phyloP scores from a whole-genome alignment of 2,797 vertebrate genomes.

The Sternarchorhynchus goeldii region DNA sequence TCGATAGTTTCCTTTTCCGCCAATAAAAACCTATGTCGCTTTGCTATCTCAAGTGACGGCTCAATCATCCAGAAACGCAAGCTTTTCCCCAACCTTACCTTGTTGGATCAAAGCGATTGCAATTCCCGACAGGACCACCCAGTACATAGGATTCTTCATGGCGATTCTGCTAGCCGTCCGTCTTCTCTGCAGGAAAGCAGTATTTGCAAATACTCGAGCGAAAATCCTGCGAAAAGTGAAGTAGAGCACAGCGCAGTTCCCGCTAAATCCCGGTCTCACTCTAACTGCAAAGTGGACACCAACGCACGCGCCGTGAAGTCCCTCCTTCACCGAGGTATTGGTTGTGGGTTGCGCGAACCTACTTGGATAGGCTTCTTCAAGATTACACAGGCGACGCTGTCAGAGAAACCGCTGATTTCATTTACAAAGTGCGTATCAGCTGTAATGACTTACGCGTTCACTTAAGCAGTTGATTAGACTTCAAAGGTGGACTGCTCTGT shows the following conservation, averaged over 20 bases:
- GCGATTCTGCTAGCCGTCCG: constrained; percentile 33
- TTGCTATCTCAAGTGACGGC: not conserved
- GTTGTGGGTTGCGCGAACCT: constrained; percentile 53
- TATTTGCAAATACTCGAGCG: constrained; percentile 50
- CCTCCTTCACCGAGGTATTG: constrained; percentile 71
- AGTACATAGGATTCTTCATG: constrained; percentile 77
- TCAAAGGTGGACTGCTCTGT: no score
- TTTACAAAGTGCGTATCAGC: constrained; percentile 13
- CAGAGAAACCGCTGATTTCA: constrained; percentile 37
- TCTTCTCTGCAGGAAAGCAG: constrained; percentile 13
- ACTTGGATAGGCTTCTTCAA: constrained; percentile 49
- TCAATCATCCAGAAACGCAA: constrained; percentile 19
- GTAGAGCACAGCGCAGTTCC: constrained; percentile 48
- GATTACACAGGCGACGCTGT: constrained; percentile 45
- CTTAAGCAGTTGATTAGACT: constrained; percentile 2
- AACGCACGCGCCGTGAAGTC: constrained; percentile 66
- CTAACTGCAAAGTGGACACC: constrained; percentile 66
- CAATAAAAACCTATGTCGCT: not conserved
- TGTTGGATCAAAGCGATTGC: constrained; percentile 77
- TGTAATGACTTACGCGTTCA: not conserved
- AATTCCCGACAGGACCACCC: constrained; percentile 75
- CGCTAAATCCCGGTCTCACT: constrained; percentile 59
- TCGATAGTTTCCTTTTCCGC: not conserved
- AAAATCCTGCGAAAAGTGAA: constrained; percentile 71
- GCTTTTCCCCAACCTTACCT: constrained; percentile 66